Evolutionary conservation across 2,113 vertebrate species (phyloP).

Genomic region (Ictalurus punctatus): DNA sequence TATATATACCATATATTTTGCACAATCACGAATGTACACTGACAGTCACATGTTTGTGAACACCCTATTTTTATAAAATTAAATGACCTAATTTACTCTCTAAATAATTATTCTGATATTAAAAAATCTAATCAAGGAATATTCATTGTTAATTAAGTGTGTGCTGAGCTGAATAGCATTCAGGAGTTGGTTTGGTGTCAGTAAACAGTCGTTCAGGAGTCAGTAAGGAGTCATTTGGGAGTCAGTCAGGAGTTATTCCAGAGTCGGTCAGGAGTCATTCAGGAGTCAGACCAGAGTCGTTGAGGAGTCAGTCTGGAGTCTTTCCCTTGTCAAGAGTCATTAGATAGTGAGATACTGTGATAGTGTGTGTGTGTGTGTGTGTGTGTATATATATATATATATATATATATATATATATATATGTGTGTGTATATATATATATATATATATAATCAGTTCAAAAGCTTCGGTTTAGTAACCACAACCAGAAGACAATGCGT

Average conservation of each 20-base stretch:
- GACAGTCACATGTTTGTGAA: neutral
- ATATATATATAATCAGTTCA: too few relatives aligned
- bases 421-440: too few relatives aligned
- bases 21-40: neutral
- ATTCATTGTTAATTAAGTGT: neutral
- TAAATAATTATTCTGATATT: neutral
- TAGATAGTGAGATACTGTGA: too few relatives aligned
- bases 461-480: too few relatives aligned
- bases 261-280: too few relatives aligned
- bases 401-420: too few relatives aligned
- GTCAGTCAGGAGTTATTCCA: too few relatives aligned
- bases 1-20: neutral
- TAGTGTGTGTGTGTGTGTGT: too few relatives aligned
- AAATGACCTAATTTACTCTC: neutral
- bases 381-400: too few relatives aligned
- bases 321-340: neutral
- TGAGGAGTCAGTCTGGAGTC: too few relatives aligned
- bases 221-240: neutral
- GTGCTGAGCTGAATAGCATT: neutral
- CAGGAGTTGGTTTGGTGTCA: neutral
- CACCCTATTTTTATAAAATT: neutral
- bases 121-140: neutral
- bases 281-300: too few relatives aligned
- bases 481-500: too few relatives aligned
- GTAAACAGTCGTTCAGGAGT: neutral